These are phyloP conservation scores for Acronicta alni DNA, from an alignment of 2,888 invertebrate genomes.

Conservation along the genomic window DNA sequence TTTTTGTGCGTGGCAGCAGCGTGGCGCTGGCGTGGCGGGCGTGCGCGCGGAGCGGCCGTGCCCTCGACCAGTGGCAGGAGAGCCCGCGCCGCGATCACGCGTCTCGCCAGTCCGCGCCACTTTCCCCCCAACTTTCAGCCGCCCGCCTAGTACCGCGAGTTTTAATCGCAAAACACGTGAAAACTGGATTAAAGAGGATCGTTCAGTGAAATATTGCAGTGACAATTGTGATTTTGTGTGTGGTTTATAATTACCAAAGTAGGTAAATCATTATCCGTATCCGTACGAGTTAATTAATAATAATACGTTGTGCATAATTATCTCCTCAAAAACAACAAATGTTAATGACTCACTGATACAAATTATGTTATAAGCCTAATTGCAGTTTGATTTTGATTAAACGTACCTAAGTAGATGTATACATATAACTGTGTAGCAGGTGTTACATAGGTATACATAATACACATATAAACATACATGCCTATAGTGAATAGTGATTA, in stretches of 20 bases:
- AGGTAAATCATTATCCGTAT: slow-evolving; percentile 32
- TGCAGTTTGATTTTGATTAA: not conserved
- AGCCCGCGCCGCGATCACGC: slow-evolving; percentile 78
- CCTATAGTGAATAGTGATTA: slow-evolving; percentile 17
- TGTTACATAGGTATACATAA: too few relatives aligned
- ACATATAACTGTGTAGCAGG: too few relatives aligned
- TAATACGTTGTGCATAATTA: slow-evolving; percentile 1
- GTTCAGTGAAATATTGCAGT: slow-evolving; percentile 59
- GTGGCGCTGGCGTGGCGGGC: slow-evolving; percentile 66
- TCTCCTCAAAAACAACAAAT: slow-evolving; percentile 1
- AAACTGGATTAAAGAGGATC: slow-evolving; percentile 62
- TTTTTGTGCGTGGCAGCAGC: slow-evolving; percentile 48
- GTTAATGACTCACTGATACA: not conserved
- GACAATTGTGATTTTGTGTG: slow-evolving; percentile 60
- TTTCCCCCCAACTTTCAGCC: slow-evolving; percentile 60
- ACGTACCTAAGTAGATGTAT: not conserved
- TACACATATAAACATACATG: too few relatives aligned
- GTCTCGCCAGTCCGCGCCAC: slow-evolving; percentile 59
- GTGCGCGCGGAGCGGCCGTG: slow-evolving; percentile 60
- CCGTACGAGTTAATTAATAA: not conserved
- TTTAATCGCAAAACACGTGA: slow-evolving; percentile 53
- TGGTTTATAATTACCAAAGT: slow-evolving; percentile 38
- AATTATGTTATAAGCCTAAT: not conserved
- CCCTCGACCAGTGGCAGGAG: slow-evolving; percentile 76
- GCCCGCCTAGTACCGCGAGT: slow-evolving; percentile 61